Conservation (phyloP, 64 coral and sea anemone species). For the Cladopsammia gracilis region DNA sequence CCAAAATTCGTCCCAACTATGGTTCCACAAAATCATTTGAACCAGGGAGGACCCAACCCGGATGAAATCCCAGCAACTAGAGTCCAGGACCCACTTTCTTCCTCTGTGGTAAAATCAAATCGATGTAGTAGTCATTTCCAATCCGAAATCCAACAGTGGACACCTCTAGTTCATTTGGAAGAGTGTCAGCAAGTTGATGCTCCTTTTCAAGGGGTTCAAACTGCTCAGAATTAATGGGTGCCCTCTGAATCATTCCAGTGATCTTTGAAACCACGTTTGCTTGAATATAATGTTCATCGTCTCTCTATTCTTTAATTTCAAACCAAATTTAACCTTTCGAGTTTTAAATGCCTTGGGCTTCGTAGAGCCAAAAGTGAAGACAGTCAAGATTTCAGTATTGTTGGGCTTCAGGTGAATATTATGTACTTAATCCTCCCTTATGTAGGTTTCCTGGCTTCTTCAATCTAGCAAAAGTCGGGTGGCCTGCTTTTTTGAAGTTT, state of each 20-base stretch:
- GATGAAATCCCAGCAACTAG: slow-evolving; percentile 64
- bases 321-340: background rate
- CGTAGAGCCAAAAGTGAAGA: too few relatives aligned
- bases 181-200: slow-evolving; percentile 55
- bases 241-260: slow-evolving; percentile 68
- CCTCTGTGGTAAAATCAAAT: slow-evolving; percentile 18
- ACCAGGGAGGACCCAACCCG: slow-evolving; percentile 61
- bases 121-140: slow-evolving; percentile 73
- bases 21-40: slow-evolving; percentile 23
- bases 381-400: too few relatives aligned
- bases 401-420: too few relatives aligned
- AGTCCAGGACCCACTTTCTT: slow-evolving; percentile 52
- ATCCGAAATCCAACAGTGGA: slow-evolving; percentile 44
- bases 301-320: slow-evolving; percentile 55
- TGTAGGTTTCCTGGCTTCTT: too few relatives aligned
- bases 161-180: slow-evolving; percentile 42
- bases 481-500: too few relatives aligned
- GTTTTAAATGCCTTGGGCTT: background rate
- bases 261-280: slow-evolving; percentile 77
- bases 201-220: slow-evolving; percentile 45
- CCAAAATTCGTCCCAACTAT: slow-evolving; percentile 67
- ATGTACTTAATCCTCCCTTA: too few relatives aligned
- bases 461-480: too few relatives aligned
- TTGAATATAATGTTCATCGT: slow-evolving; percentile 57
- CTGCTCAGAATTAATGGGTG: slow-evolving; percentile 48